phyloP scores from a whole-genome alignment of 2,113 vertebrate species.

The Pedionomus torquatus region DNA sequence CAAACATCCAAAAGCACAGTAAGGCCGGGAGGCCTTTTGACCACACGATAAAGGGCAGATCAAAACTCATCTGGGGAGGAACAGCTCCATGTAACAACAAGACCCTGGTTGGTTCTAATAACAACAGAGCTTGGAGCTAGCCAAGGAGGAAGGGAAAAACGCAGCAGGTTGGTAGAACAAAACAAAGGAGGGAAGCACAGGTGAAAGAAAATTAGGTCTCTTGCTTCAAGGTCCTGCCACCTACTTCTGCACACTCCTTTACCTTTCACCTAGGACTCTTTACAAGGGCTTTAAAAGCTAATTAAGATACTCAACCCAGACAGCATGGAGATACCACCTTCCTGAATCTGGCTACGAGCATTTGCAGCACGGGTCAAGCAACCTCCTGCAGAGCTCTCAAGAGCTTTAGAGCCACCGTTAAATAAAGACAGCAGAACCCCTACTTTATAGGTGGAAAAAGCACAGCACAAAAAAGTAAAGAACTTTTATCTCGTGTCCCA shows the following conservation, averaged over 20 bases:
- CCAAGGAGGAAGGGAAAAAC: neutral
- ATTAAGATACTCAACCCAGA: neutral
- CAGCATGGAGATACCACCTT: neutral
- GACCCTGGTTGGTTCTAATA: neutral
- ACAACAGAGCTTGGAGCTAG: neutral
- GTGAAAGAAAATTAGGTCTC: neutral
- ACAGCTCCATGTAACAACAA: neutral
- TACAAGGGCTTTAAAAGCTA: neutral
- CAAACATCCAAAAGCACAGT: neutral
- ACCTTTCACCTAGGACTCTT: neutral
- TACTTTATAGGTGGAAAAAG: neutral
- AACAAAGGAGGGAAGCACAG: neutral
- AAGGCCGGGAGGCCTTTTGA: neutral
- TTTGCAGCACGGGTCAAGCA: accelerated
- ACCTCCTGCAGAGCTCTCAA: neutral
- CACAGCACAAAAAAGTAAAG: neutral
- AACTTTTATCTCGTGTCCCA: neutral
- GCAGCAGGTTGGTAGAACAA: neutral
- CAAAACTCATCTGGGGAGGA: neutral
- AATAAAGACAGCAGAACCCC: accelerated
- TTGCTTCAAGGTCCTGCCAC: neutral
- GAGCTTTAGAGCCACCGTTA: neutral
- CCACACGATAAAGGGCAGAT: neutral
- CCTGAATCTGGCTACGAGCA: accelerated
- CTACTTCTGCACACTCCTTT: neutral